A percentile compares a stretch with the other conserved stretches of the same genome.
Evolutionary conservation across 2,888 invertebrate genomes (phyloP).

Genomic region (Hydraecia micacea): DNA sequence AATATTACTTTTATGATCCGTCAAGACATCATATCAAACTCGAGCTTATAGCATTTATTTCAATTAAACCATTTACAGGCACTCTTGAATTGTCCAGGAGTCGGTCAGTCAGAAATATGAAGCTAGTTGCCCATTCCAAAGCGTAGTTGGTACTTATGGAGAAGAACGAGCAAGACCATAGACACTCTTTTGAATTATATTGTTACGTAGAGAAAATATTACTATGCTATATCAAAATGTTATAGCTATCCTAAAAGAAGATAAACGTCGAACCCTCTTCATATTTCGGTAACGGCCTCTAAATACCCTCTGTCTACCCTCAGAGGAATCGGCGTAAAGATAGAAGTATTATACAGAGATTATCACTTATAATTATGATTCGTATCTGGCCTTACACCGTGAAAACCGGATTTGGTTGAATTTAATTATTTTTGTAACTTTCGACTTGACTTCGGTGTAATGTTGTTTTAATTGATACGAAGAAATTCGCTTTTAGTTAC

Average conservation of each 20-base stretch:
- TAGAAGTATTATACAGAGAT: conserved; percentile 62
- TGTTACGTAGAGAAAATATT: background rate
- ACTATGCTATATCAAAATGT: conserved; percentile 1
- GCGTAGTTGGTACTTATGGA: background rate
- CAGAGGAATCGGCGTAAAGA: conserved; percentile 40
- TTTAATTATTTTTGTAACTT: conserved; percentile 61
- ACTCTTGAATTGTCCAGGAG: background rate
- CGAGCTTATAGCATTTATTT: background rate
- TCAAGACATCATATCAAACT: background rate
- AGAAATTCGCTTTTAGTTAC: conserved; percentile 15
- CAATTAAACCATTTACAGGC: background rate
- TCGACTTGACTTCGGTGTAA: conserved; percentile 25
- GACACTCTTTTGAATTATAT: background rate
- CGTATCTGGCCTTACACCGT: conserved; percentile 66
- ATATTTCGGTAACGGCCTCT: conserved; percentile 25
- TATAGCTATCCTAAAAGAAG: conserved; percentile 1
- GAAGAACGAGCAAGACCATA: background rate
- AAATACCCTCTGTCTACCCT: conserved; percentile 48
- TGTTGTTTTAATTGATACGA: conserved; percentile 38
- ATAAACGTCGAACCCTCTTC: conserved; percentile 51
- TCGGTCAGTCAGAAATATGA: background rate
- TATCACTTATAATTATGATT: conserved; percentile 69
- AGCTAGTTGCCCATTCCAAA: background rate
- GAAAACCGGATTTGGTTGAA: conserved; percentile 60
- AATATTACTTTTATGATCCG: background rate